A percentile compares a stretch with the other conserved stretches of the same genome.
Conservation (phyloP, 2,888 invertebrate species). For the Acholoe squamosa region DNA sequence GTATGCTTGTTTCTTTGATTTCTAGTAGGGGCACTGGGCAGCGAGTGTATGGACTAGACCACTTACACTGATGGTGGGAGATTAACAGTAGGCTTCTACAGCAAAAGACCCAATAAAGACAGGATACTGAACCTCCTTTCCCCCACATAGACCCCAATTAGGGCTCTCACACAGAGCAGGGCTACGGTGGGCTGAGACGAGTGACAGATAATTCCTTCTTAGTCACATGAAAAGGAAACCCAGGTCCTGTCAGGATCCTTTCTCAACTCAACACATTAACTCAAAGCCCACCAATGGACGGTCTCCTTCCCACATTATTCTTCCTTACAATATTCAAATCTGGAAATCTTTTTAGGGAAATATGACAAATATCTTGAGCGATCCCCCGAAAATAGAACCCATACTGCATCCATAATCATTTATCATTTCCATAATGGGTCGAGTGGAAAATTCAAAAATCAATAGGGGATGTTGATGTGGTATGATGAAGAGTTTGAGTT, state of each 20-base stretch:
- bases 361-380: too few species aligned
- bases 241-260: not conserved
- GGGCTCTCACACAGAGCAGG: not conserved
- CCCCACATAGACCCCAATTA: not conserved
- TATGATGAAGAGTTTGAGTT: not conserved
- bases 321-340: not conserved
- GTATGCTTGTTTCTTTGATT: not conserved
- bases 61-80: not conserved
- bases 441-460: too few species aligned
- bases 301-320: not conserved
- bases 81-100: not conserved
- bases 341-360: too few species aligned
- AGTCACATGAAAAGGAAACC: not conserved
- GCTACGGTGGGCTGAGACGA: not conserved
- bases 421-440: too few species aligned
- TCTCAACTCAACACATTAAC: conserved; percentile 13
- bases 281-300: not conserved
- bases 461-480: too few species aligned
- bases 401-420: too few species aligned
- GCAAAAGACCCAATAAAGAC: not conserved
- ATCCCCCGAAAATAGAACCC: too few species aligned
- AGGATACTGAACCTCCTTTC: not conserved
- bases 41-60: not conserved
- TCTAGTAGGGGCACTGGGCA: not conserved
- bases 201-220: not conserved